phyloP scores from a whole-genome alignment of 1,140 invertebrate species.

The Zaprionus camerounensis region DNA sequence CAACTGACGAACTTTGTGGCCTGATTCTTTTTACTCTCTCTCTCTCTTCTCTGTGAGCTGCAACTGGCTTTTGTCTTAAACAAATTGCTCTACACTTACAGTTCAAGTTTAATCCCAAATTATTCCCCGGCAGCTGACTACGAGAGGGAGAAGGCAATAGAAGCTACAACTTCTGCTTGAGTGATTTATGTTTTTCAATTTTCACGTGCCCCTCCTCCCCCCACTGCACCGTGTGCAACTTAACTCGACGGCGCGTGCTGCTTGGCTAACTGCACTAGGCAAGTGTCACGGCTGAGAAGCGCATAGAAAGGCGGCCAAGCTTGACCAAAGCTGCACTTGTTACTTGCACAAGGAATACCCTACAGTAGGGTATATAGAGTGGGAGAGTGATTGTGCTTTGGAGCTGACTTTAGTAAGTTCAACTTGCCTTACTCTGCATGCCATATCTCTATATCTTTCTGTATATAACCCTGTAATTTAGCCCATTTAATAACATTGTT shows the following conservation, averaged over 20 bases:
- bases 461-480: not conserved
- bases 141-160: conserved; percentile 9
- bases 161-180: conserved; percentile 73
- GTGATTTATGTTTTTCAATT: conserved; percentile 82
- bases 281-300: conserved; percentile 53
- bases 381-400: not conserved
- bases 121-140: conserved; percentile 52
- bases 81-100: conserved; percentile 81
- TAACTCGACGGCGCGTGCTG: conserved; percentile 3
- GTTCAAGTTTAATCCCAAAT: conserved; percentile 80
- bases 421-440: not conserved
- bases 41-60: conserved; percentile 13
- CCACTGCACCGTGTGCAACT: not conserved
- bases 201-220: conserved; percentile 29
- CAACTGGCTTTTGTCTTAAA: conserved; percentile 76
- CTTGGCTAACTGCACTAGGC: conserved; percentile 36
- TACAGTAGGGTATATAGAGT: not conserved
- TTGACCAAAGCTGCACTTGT: conserved; percentile 67
- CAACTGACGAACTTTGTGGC: conserved; percentile 59
- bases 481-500: not conserved
- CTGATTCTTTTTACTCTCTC: conserved; percentile 19
- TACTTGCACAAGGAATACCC: conserved; percentile 8
- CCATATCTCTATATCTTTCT: not conserved
- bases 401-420: not conserved
- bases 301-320: conserved; percentile 27